Evolutionary conservation across 2,888 invertebrate species (phyloP).

Genomic region (Stenoptilia bipunctidactyla): DNA sequence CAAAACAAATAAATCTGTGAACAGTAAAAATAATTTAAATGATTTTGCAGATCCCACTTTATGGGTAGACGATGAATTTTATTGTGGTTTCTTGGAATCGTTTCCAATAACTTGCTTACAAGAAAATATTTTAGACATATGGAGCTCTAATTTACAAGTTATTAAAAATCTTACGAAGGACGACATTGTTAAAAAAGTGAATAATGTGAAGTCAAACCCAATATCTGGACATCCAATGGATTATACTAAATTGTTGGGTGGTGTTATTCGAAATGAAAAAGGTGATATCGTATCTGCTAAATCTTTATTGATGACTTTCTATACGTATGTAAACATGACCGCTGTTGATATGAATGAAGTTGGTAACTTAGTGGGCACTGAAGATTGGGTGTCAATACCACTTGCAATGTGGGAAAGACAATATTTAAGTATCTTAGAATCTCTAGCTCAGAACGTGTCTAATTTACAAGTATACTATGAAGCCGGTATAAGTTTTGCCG

Average conservation of each 20-base stretch:
- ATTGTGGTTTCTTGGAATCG: slow-evolving; percentile 74
- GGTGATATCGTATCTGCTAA: slow-evolving; percentile 75
- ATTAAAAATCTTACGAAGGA: slow-evolving; percentile 68
- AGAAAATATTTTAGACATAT: slow-evolving; percentile 77
- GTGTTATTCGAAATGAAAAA: slow-evolving; percentile 61
- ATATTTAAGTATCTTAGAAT: slow-evolving; percentile 58
- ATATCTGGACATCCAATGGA: slow-evolving; percentile 76
- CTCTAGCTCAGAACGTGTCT: slow-evolving; percentile 30
- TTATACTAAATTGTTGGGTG: slow-evolving; percentile 74
- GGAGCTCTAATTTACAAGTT: slow-evolving; percentile 71
- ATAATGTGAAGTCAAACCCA: slow-evolving; percentile 72
- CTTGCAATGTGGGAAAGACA: slow-evolving; percentile 73
- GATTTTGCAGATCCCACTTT: slow-evolving; percentile 70
- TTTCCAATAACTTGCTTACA: slow-evolving; percentile 74
- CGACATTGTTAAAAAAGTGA: slow-evolving; percentile 74
- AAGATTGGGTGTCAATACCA: slow-evolving; percentile 77
- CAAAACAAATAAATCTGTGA: slow-evolving; percentile 15
- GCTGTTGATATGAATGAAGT: slow-evolving; percentile 74
- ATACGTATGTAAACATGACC: slow-evolving; percentile 76
- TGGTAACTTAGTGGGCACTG: slow-evolving; percentile 80
- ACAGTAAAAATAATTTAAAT: slow-evolving; percentile 23
- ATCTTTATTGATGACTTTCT: slow-evolving; percentile 75
- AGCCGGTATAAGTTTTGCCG: slow-evolving; percentile 80
- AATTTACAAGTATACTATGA: slow-evolving; percentile 66
- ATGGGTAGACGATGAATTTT: slow-evolving; percentile 67